These are phyloP conservation scores for Apus apus DNA, from an alignment of 2,113 vertebrate species.

Conservation along the genomic window DNA sequence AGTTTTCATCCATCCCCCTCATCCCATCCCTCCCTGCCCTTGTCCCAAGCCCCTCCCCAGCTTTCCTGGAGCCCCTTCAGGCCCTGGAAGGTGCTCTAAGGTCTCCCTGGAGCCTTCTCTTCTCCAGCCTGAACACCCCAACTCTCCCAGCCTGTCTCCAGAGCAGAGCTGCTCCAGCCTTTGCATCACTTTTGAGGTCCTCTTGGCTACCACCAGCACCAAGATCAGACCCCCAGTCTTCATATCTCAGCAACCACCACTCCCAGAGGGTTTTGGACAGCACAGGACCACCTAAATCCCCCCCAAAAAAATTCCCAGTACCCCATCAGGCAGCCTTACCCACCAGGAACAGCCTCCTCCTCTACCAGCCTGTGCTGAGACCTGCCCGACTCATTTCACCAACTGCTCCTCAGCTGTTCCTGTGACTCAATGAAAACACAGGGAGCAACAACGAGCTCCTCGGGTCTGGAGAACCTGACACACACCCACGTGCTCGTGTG, in stretches of 20 bases:
- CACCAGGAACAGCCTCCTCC: not conserved
- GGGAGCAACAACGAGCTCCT: not conserved
- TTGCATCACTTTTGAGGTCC: no score
- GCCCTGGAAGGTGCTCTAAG: no score
- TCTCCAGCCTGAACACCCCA: no score
- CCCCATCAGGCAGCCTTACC: not conserved
- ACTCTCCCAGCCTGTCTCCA: no score
- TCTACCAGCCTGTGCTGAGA: not conserved
- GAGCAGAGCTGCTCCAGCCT: no score
- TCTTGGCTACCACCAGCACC: not conserved
- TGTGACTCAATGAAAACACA: not conserved
- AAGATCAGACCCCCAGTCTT: not conserved
- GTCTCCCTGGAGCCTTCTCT: no score
- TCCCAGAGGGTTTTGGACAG: accelerated
- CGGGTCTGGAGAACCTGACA: not conserved
- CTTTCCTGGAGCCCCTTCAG: no score
- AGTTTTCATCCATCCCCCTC: no score
- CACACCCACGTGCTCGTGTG: not conserved
- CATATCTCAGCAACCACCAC: not conserved
- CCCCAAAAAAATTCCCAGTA: accelerated
- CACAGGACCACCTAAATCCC: not conserved
- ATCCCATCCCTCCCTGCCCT: no score
- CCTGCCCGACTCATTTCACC: constrained; percentile 3
- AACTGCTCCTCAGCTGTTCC: not conserved
- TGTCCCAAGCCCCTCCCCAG: no score